These are phyloP conservation scores for Alectoris magna DNA, from an alignment of 2,797 vertebrate genomes.

Conservation along the genomic window DNA sequence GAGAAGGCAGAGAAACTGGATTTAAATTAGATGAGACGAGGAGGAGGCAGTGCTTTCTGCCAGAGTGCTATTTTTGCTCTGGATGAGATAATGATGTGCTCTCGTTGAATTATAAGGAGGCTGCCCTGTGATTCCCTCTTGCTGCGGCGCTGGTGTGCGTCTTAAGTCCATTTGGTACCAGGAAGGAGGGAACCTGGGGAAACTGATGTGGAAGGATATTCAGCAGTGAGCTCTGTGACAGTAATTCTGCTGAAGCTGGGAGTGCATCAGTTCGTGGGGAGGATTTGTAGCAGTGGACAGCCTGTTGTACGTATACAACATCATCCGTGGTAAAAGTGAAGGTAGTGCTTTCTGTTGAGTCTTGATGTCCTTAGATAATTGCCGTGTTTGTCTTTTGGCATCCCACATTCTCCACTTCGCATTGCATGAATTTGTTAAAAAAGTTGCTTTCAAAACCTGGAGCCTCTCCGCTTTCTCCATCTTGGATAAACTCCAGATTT, in stretches of 20 bases:
- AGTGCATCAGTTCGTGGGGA: neutral
- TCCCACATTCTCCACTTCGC: neutral
- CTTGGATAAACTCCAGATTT: neutral
- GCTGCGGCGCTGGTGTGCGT: rapidly evolving
- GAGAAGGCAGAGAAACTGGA: neutral
- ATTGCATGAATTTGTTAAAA: neutral
- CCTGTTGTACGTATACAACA: neutral
- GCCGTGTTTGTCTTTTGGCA: neutral
- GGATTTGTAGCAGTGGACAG: neutral
- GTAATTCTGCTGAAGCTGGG: neutral
- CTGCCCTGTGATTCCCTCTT: neutral
- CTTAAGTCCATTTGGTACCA: neutral
- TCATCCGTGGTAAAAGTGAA: neutral
- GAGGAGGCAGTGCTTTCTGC: neutral
- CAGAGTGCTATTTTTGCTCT: neutral
- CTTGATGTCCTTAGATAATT: neutral
- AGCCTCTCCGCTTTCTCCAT: neutral
- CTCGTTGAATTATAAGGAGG: neutral
- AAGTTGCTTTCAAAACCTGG: neutral
- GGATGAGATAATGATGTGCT: neutral
- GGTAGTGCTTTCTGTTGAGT: neutral
- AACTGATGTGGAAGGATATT: neutral
- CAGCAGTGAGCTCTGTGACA: rapidly evolving
- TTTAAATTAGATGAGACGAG: neutral
- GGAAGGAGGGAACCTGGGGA: neutral